phyloP scores from a whole-genome alignment of 2,888 invertebrate species.

The Rhabditoides inermis region DNA sequence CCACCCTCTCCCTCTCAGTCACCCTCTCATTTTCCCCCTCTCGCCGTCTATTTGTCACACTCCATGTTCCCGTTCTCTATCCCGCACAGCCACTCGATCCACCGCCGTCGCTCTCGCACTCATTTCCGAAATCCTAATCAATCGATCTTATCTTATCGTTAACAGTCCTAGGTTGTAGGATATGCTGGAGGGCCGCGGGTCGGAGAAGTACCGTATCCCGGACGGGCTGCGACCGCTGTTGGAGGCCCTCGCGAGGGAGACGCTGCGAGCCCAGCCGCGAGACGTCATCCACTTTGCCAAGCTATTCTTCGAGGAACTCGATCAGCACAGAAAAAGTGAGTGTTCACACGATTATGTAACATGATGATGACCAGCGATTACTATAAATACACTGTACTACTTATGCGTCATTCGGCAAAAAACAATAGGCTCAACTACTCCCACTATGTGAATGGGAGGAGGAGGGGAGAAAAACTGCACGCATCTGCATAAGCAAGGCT shows the following conservation, averaged over 20 bases:
- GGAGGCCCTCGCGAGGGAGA: conserved; percentile 34
- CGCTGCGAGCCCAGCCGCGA: conserved; percentile 35
- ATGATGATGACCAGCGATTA: no score
- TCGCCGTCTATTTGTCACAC: not conserved
- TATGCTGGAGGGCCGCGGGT: conserved; percentile 9
- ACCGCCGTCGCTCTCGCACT: no score
- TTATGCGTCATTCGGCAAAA: no score
- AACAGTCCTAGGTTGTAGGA: not conserved
- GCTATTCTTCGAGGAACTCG: conserved; percentile 44
- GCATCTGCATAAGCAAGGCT: no score
- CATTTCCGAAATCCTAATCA: no score
- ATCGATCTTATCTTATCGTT: no score
- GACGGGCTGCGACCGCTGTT: conserved; percentile 45
- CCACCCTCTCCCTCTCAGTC: not conserved
- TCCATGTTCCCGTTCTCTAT: not conserved
- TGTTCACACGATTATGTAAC: no score
- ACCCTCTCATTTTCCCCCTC: not conserved
- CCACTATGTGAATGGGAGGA: no score
- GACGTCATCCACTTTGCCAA: conserved; percentile 41
- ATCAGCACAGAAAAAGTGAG: conserved; percentile 35
- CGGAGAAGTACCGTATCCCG: conserved; percentile 42
- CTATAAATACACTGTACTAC: no score
- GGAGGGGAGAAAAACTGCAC: no score
- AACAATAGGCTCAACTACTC: no score
- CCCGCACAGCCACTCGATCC: no score